Evolutionary conservation across 92 coral and sea anemone species (phyloP), one percentile per base, ranked within the genome.

Genomic region (Bergia puertoricense): DNA sequence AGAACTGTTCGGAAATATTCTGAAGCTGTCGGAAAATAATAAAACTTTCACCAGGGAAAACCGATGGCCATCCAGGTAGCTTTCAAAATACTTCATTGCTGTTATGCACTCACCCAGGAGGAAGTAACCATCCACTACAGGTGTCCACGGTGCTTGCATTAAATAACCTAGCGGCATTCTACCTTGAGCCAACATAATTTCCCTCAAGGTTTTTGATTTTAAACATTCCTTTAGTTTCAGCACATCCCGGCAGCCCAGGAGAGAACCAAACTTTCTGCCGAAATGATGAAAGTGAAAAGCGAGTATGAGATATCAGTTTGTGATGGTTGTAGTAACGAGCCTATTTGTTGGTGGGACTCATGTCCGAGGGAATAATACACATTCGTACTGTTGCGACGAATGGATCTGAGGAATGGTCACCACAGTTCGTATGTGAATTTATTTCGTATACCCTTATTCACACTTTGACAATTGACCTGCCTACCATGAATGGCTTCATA

Each of bases 101-200:
- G 9, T 75, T 11, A 16, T 14, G 42, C 20, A 36, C 82, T 13
- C 20, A 79, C 82, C 82, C 59, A 6, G 18, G 13, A 79, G 65
- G 23, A 79, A 46, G 44, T 8, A 46, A 3, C 82, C 82, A 18
- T 79, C 82, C 82, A 79, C 67, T 0, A 79, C 82, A n/a, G 82
- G 82, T 0, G 82, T 66, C 82, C 82, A 79, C 66, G 82, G 82
- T 46, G 82, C 82, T 18, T 79, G 62, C 67, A 79, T 23, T 44
- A 79, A 44, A 79, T 79, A 79, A 13, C 65, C 43, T 66, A 79
- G 59, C 22, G 82, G 82, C 82, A 79, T 79, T 79, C 42, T 48
- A 7, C 16, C 66, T 79, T 79, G 82, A 20, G 82, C 82, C 40
- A 36, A 37, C 82, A 79, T 30, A 51, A 79, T 79, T 42, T 79